These are phyloP conservation scores for Centropus bengalensis DNA, from an alignment of 2,113 vertebrate species.

Conservation along the genomic window DNA sequence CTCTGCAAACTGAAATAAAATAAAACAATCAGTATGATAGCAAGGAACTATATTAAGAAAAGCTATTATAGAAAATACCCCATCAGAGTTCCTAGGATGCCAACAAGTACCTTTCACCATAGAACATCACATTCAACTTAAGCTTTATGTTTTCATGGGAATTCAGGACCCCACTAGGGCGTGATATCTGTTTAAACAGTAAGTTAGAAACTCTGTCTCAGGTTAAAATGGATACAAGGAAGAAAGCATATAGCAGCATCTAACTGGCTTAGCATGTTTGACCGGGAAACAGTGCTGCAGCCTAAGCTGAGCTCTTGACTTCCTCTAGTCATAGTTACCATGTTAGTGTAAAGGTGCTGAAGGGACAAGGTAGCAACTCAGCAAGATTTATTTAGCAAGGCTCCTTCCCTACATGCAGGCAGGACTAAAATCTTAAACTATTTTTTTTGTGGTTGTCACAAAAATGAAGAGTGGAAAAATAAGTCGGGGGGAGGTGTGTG, in stretches of 20 bases:
- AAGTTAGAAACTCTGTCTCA: not conserved
- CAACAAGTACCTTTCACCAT: not conserved
- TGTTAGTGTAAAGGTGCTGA: not conserved
- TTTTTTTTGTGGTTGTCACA: not conserved
- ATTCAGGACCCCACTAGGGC: not conserved
- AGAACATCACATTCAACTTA: not conserved
- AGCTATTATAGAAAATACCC: not conserved
- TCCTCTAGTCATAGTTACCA: not conserved
- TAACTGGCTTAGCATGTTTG: not conserved
- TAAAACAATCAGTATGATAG: not conserved
- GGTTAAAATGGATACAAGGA: not conserved
- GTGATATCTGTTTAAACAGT: not conserved
- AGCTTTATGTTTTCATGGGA: not conserved
- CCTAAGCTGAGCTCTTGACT: not conserved
- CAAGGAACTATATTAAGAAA: not conserved
- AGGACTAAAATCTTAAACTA: not conserved
- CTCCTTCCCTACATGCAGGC: not conserved
- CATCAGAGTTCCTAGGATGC: not conserved
- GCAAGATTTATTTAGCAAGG: not conserved
- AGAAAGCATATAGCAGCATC: not conserved
- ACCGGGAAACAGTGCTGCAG: not conserved
- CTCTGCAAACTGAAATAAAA: conserved; percentile 90
- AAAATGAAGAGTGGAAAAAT: not conserved
- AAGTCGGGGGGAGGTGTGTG: accelerated
- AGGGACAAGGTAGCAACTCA: not conserved